These are phyloP conservation scores for Buceros bicornis DNA, from an alignment of 2,797 vertebrate genomes.

Conservation along the genomic window DNA sequence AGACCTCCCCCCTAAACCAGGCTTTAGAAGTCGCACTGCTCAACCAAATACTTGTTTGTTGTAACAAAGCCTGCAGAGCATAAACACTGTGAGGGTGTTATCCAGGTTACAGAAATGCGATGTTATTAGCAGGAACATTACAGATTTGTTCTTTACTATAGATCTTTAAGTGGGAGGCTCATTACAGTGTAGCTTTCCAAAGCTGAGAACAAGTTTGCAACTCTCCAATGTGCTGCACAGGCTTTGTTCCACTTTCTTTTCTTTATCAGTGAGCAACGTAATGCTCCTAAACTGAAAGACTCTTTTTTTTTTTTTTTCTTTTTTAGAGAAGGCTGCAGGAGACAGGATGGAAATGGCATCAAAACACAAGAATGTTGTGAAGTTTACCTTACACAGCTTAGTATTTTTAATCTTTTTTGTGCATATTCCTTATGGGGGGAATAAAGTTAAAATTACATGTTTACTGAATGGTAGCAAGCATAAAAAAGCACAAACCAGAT, in stretches of 20 bases:
- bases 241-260: not conserved
- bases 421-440: not conserved
- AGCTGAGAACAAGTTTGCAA: not conserved
- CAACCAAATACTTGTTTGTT: not conserved
- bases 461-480: not conserved
- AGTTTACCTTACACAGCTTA: not conserved
- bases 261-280: not conserved
- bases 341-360: not conserved
- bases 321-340: not conserved
- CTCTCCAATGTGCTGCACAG: not conserved
- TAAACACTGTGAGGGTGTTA: not conserved
- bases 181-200: not conserved
- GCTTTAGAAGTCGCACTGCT: not conserved
- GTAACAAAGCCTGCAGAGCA: not conserved
- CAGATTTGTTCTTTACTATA: not conserved
- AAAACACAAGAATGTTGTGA: not conserved
- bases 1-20: not conserved
- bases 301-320: not conserved
- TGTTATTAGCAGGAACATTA: not conserved
- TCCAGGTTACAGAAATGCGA: not conserved
- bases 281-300: not conserved
- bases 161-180: not conserved
- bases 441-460: not conserved
- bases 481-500: not conserved
- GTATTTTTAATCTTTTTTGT: not conserved